phyloP scores from a whole-genome alignment of 2,888 invertebrate genomes.

The Leptogaster cylindrica region DNA sequence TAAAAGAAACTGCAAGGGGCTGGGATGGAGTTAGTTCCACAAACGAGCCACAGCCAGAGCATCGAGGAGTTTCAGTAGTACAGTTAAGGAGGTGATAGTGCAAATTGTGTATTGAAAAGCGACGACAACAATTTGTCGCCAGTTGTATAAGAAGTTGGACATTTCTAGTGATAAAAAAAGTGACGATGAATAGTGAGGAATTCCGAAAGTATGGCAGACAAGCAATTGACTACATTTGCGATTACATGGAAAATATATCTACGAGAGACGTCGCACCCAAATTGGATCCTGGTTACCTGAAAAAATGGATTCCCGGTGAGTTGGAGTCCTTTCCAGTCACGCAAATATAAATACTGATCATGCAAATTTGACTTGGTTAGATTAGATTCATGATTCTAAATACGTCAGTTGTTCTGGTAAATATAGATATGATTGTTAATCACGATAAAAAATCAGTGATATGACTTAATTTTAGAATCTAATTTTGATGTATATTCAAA shows the following conservation, averaged over 20 bases:
- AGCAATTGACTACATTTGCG: conserved; percentile 84
- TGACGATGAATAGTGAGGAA: conserved; percentile 75
- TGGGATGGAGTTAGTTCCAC: no score
- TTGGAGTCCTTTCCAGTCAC: conserved; percentile 10
- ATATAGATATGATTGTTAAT: neutral
- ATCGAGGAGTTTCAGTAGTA: no score
- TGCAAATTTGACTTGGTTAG: neutral
- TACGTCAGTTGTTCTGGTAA: neutral
- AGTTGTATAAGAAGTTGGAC: no score
- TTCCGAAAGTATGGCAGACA: conserved; percentile 78
- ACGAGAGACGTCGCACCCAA: conserved; percentile 76
- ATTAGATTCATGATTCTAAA: no score
- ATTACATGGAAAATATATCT: conserved; percentile 74
- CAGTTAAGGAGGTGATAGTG: no score
- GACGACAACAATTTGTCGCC: no score
- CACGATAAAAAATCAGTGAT: conserved; percentile 13
- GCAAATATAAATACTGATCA: neutral
- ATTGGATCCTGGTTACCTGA: conserved; percentile 80
- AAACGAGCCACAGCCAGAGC: no score
- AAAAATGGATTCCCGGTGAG: conserved; percentile 68
- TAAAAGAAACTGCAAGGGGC: no score
- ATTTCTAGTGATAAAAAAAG: no score
- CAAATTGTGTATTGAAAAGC: no score
- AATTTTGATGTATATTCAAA: no score
- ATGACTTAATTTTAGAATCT: conserved; percentile 12